phyloP scores from a whole-genome alignment of 1,140 invertebrate genomes.

The Papilio polyxenes region DNA sequence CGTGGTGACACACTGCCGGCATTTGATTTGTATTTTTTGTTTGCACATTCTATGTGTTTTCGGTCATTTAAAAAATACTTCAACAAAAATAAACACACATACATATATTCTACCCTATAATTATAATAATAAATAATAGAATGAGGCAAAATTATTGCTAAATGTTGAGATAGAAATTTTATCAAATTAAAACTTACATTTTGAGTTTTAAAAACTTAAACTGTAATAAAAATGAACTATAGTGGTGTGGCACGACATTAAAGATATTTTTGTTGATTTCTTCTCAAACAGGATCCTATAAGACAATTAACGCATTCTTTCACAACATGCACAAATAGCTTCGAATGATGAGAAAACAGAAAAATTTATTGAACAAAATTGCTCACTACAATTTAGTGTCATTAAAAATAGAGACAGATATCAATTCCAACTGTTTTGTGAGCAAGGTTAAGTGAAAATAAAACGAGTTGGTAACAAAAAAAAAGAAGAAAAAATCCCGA shows the following conservation, averaged over 20 bases:
- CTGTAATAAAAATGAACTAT: background rate
- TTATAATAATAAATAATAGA: too few relatives aligned
- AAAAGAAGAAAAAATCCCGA: too few relatives aligned
- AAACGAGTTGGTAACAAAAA: too few relatives aligned
- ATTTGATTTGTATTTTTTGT: too few relatives aligned
- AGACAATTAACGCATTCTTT: constrained; percentile 20
- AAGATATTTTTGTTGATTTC: background rate
- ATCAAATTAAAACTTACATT: too few relatives aligned
- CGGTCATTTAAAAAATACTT: too few relatives aligned
- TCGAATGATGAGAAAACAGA: background rate
- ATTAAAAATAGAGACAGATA: background rate
- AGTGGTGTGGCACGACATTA: background rate
- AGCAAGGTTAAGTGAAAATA: background rate
- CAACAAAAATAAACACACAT: too few relatives aligned
- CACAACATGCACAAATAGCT: background rate
- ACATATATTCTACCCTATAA: too few relatives aligned
- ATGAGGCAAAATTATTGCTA: too few relatives aligned
- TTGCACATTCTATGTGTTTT: too few relatives aligned
- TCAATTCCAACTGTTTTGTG: background rate
- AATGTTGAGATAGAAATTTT: too few relatives aligned
- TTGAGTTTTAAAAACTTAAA: too few relatives aligned
- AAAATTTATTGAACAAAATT: background rate
- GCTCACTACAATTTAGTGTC: background rate
- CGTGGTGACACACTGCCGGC: background rate
- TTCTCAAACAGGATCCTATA: background rate